Evolutionary conservation across 2,113 vertebrate genomes (phyloP), one percentile per base, ranked within the genome.

Genomic region (Bostrychus sinensis): DNA sequence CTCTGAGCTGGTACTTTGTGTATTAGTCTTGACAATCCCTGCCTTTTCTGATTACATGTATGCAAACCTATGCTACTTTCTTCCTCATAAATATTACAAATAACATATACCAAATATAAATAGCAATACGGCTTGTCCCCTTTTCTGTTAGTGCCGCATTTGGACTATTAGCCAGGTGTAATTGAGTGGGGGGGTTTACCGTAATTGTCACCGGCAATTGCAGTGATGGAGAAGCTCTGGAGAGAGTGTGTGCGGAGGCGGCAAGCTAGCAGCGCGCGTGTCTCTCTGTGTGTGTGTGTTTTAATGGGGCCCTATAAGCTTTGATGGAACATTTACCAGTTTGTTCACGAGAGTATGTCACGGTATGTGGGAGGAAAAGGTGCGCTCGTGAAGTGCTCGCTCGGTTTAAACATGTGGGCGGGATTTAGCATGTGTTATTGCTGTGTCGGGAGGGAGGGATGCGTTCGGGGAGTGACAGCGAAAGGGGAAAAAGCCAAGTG

Each of bases 291-390:
- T 48, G n/a, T n/a, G n/a, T 0, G 56, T 9, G 58, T 75, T 83
- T 81, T 85, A 88, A 84, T 83, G 82, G 45, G 79, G 58, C 19
- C 77, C 86, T 65, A 75, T 84, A 86, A 78, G 86, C 83, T 87
- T 84, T 83, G 82, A 86, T 87, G 85, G 86, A 82, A 86, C 82
- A 85, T 89, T 32, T 82, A 82, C 71, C 80, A 81, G 83, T 78
- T 80, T 84, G 84, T 85, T 85, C 78, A 55, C 78, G 82, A 75
- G 75, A 75, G 48, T 64, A 72, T 84, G 83, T 88, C 78, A 86
- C 85, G 85, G 82, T 63, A 82, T 58, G 87, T 91, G 87, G 90
- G 89, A 73, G 86, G 82, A 81, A 48, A 84, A 86, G 89, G 88
- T 90, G 73, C 51, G 77, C 67, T 80, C 79, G 61, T 83, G 82